These are phyloP conservation scores for Papilio elwesi DNA, from an alignment of 2,888 invertebrate genomes.

Conservation along the genomic window DNA sequence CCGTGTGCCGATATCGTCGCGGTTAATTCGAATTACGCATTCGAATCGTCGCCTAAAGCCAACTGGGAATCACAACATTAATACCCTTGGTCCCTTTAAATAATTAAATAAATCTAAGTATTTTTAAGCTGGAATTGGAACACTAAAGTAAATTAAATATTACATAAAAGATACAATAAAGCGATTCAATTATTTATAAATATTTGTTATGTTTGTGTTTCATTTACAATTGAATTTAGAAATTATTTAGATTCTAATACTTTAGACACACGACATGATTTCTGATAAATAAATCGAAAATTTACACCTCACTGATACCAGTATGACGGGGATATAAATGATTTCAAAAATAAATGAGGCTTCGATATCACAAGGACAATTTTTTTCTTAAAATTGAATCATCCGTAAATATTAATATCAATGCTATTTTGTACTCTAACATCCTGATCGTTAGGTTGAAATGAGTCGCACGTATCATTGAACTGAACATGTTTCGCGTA, in stretches of 20 bases:
- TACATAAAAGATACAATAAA: not conserved
- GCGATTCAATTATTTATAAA: not conserved
- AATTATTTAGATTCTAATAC: not conserved
- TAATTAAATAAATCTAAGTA: not conserved
- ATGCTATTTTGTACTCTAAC: conserved; percentile 1
- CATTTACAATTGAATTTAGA: not conserved
- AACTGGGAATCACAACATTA: conserved; percentile 74
- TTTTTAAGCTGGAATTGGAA: not conserved
- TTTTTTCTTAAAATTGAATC: conserved; percentile 22
- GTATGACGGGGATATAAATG: conserved; percentile 9
- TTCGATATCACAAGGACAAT: conserved; percentile 29
- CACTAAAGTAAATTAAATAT: not conserved
- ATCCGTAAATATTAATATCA: conserved; percentile 11
- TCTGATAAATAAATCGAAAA: conserved; percentile 10
- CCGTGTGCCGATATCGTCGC: conserved; percentile 47
- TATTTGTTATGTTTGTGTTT: not conserved
- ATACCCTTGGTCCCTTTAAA: conserved; percentile 63
- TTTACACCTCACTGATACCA: conserved; percentile 13
- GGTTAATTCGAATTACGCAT: conserved; percentile 77
- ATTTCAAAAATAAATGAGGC: conserved; percentile 18
- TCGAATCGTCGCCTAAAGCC: conserved; percentile 65
- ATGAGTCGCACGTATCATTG: not conserved
- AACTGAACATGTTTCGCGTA: conserved; percentile 12
- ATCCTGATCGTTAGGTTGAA: not conserved
- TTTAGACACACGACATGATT: not conserved